Conservation (phyloP, 92 coral and sea anemone species). For the Isaurus tuberculatus region DNA sequence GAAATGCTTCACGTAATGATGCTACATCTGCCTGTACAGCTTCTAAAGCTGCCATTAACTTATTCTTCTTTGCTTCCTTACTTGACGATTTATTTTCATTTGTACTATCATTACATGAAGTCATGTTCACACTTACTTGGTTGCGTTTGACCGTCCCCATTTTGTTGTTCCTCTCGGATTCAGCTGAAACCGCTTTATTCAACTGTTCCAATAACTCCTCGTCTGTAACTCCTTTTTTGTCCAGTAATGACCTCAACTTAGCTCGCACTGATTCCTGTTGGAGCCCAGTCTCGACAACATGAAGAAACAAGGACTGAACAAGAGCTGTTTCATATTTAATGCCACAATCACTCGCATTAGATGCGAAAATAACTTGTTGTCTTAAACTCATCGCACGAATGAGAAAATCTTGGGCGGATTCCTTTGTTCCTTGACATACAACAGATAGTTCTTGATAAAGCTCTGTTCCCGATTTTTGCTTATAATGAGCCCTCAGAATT, state of each 20-base stretch:
- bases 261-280: slow-evolving; percentile 62
- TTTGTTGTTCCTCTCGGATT: slow-evolving; percentile 50
- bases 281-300: slow-evolving; percentile 61
- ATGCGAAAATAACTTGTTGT: slow-evolving; percentile 57
- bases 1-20: slow-evolving; percentile 12
- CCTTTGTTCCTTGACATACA: slow-evolving; percentile 53
- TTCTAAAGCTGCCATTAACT: too few species aligned
- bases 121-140: background rate
- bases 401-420: slow-evolving; percentile 63
- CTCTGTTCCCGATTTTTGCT: slow-evolving; percentile 68
- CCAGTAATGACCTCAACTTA: slow-evolving; percentile 48
- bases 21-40: slow-evolving; percentile 1
- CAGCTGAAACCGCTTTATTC: slow-evolving; percentile 46
- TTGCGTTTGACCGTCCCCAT: slow-evolving; percentile 31
- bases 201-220: slow-evolving; percentile 41
- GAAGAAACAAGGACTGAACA: slow-evolving; percentile 64
- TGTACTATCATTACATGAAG: background rate
- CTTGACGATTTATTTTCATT: too few species aligned
- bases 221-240: slow-evolving; percentile 29
- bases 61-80: too few species aligned
- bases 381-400: slow-evolving; percentile 46
- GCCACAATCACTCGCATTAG: slow-evolving; percentile 52
- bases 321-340: slow-evolving; percentile 57
- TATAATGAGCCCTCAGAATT: slow-evolving; percentile 55
- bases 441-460: slow-evolving; percentile 60